Conservation (phyloP, 2,888 invertebrate genomes). For the Zonitis immaculata region DNA sequence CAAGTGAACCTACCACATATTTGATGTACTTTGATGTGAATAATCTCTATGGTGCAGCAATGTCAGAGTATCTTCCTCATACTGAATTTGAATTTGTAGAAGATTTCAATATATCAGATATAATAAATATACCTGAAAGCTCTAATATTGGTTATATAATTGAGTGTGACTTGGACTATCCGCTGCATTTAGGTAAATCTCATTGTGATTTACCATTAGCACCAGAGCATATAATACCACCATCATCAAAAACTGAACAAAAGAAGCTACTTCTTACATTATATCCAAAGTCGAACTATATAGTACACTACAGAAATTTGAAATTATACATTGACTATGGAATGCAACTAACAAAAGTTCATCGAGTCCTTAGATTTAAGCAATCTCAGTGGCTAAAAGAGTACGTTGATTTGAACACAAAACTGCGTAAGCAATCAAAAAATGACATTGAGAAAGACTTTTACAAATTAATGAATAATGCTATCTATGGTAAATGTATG, state of each 20-base stretch:
- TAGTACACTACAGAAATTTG: too few relatives aligned
- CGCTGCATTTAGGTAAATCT: conserved; percentile 32
- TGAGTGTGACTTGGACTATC: conserved; percentile 29
- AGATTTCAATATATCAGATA: background rate
- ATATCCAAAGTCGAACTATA: too few relatives aligned
- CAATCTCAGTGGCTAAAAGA: conserved; percentile 24
- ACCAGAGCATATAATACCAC: background rate
- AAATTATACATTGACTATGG: conserved; percentile 27
- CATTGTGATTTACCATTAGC: conserved; percentile 17
- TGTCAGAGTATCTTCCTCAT: conserved; percentile 30
- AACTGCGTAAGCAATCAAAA: too few relatives aligned
- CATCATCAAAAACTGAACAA: too few relatives aligned
- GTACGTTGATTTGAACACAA: too few relatives aligned
- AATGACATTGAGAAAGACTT: too few relatives aligned
- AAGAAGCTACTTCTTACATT: too few relatives aligned
- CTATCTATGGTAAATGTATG: too few relatives aligned
- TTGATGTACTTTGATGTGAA: conserved; percentile 36
- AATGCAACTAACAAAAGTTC: conserved; percentile 15
- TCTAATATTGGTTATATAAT: conserved; percentile 33
- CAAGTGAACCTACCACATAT: conserved; percentile 21
- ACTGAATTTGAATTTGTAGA: conserved; percentile 28
- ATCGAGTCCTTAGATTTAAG: conserved; percentile 19
- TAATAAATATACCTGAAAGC: background rate
- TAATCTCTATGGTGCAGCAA: conserved; percentile 32
- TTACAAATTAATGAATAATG: too few relatives aligned